Base-by-base conservation (phyloP, 2,113 vertebrate species). In the Argyrosomus japonicus region DNA sequence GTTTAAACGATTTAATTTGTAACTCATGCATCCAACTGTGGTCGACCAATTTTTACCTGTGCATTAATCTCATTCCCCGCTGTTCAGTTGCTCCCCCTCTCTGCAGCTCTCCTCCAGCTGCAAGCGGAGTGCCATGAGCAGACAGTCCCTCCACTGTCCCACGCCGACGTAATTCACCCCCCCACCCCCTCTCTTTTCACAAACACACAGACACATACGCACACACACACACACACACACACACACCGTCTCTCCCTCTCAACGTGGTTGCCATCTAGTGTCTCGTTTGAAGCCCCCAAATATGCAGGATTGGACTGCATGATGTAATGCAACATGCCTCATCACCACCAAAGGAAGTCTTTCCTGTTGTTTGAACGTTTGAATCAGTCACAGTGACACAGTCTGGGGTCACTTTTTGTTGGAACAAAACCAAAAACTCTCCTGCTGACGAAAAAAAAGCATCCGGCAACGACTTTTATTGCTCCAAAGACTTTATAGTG, bases 211-310 rank as follows among this genome's bases (percentile, higher is more conserved):
- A 1, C 61, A 53, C 48, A 51, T 40, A 29, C 58, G 17, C 60
- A 48, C 67, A 53, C 40, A 53, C 56, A 2, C 56, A 48, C 36
- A 48, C 56, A 23, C 60, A 17, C 72, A 45, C 77, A 18, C 60
- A 50, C 77, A 43, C 29, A 43, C 57, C 10, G 45, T 64, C n/a
- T 77, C 56, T 83, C 77, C 77, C 82, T 69, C 85, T 94, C 91
- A 83, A 80, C 91, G 85, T 92, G 91, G 93, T 94, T 95, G 95
- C 95, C 95, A 96, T 94, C 94, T 95, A 95, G 95, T 92, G 95
- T 94, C 90, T 93, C 65, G 57, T 88, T 84, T 90, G 57, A 87
- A 88, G 84, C 86, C 87, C 82, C 60, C 72, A 48, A 77, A 87
- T 56, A 68, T 61, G 68, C 57, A 83, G 69, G 45, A 79, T 58